Base-by-base conservation (phyloP, 35 echinoderm and acorn worm genomes). In the Hemicentrotus pulcherrimus region DNA sequence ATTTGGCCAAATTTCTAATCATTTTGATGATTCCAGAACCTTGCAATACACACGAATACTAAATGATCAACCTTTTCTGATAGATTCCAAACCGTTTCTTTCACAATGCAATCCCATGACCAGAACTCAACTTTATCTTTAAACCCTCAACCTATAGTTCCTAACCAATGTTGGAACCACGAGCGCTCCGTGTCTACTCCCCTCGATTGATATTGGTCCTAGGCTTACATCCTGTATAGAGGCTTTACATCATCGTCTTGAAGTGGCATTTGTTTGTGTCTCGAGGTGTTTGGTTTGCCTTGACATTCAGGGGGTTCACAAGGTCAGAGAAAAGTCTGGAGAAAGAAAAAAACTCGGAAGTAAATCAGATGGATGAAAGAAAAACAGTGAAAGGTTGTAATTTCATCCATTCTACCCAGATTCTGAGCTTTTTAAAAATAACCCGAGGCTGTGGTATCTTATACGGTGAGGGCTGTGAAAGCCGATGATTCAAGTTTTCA, bases 231-330 rank as follows among this genome's bases (percentile, higher is more conserved):
- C 52, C 52, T 78, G 65, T 30, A 78, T 78, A 18, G 65, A 28
- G 65, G 19, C 65, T 78, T 78, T 78, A 78, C 65, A 78, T 78
- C 28, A 78, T 78, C 65, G 65, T 78, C 65, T 78, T 78, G 65
- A 78, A 78, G 22, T 78, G 65, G 65, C 65, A 78, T 78, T 78
- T 28, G 28, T 78, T 78, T 78, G 65, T 78, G 65, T 78, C 65
- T 78, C 22, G 65, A 78, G 65, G 65, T 78, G 65, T 78, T 78
- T 22, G 65, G 65, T 78, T 78, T n/a, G 65, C 65, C 65, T 78
- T 78, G 65, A 78, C 65, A 78, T 78, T 78, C 65, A 78, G 6
- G 22, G 28, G 24, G 65, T 78, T 78, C 65, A 78, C 65, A 28
- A 78, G 65, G 65, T 78, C 24, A 78, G 22, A 78, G 65, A n/a